These are phyloP conservation scores for Trissoscelio sp. DNA, from an alignment of 2,888 invertebrate species.

Conservation along the genomic window DNA sequence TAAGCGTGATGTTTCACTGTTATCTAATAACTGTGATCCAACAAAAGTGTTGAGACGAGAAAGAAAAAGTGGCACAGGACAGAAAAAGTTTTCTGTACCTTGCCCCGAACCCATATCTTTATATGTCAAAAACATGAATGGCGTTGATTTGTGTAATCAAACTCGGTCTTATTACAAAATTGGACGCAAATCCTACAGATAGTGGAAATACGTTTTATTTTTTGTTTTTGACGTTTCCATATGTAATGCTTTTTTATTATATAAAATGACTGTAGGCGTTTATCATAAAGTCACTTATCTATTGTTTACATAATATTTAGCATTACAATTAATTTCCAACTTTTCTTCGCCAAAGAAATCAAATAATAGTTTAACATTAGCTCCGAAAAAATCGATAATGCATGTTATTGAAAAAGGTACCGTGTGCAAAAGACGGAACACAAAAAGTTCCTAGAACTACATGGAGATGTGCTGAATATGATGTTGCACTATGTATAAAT, in stretches of 20 bases:
- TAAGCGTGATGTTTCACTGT: conserved; percentile 14
- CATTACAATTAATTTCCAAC: too few species aligned
- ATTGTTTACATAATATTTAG: too few species aligned
- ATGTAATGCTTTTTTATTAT: conserved; percentile 46
- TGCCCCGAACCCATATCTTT: neutral
- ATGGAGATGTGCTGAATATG: too few species aligned
- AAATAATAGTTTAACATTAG: too few species aligned
- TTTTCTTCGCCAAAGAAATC: too few species aligned
- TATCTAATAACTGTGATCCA: conserved; percentile 24
- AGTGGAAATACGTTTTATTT: conserved; percentile 45
- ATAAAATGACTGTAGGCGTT: too few species aligned
- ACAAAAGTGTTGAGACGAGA: neutral
- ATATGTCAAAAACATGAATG: conserved; percentile 31
- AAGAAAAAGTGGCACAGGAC: neutral
- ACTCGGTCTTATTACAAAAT: conserved; percentile 4
- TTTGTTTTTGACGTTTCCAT: conserved; percentile 42
- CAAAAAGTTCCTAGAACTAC: too few species aligned
- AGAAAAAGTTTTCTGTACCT: neutral
- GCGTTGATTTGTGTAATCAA: conserved; percentile 27
- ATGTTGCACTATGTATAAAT: too few species aligned
- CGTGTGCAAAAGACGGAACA: too few species aligned
- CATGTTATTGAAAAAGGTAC: too few species aligned
- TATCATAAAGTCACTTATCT: too few species aligned
- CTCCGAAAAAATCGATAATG: too few species aligned
- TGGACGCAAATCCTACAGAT: neutral